Evolutionary conservation across 2,888 invertebrate species (phyloP).

Genomic region (Chesias legatella): DNA sequence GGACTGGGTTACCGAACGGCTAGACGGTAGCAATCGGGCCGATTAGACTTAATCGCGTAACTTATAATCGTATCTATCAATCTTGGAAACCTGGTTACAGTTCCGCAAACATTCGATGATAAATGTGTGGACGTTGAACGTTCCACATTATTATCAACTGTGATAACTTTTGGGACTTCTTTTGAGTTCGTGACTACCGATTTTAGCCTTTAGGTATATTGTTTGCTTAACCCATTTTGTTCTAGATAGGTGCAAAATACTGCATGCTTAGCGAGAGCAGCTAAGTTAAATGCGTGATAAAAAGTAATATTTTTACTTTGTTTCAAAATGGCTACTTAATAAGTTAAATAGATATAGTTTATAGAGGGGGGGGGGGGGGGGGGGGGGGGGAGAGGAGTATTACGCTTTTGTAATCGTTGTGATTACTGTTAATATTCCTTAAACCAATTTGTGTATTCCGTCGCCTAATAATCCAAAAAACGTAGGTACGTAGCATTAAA

Average conservation of each 20-base stretch:
- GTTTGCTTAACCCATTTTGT: constrained; percentile 22
- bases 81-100: constrained; percentile 33
- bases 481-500: neutral
- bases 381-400: no score
- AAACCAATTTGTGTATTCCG: no score
- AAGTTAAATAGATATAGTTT: neutral
- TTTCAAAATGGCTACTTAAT: constrained; percentile 1
- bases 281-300: constrained; percentile 12
- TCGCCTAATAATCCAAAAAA: neutral
- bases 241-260: constrained; percentile 18
- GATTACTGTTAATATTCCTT: no score
- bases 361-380: no score
- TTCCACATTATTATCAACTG: constrained; percentile 26
- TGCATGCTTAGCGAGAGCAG: constrained; percentile 14
- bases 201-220: constrained; percentile 14
- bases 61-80: constrained; percentile 33
- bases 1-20: constrained; percentile 31
- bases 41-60: constrained; percentile 21
- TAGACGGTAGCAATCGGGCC: constrained; percentile 16
- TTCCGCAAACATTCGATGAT: constrained; percentile 27
- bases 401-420: no score
- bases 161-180: constrained; percentile 17
- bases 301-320: constrained; percentile 12
- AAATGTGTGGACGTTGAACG: constrained; percentile 19
- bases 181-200: constrained; percentile 15